Evolutionary conservation across 2,888 invertebrate genomes (phyloP), one percentile per base, ranked within the genome.

Genomic region (Cheilosia vulpina): DNA sequence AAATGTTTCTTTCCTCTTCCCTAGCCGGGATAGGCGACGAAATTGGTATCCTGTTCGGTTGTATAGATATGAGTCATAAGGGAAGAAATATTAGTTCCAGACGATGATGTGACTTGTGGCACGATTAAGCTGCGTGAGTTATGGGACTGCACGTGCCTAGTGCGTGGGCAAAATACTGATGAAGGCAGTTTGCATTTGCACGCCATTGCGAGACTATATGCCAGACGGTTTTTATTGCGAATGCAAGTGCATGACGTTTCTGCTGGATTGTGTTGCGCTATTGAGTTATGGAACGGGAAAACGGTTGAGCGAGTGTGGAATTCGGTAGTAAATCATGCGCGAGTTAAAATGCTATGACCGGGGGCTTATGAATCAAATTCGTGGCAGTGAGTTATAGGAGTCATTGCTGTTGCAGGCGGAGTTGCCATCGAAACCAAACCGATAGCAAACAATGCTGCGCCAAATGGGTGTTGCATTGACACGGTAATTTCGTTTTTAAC

Each of bases 261-360:
- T 63, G 55, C 34, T 62, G 76, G 57, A 63, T 81, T 71, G 69
- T 75, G 60, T 63, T 83, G 66, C 57, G 76, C 72, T 72, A 85
- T 85, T 81, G 81, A 81, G 76, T 72, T 62, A 60, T 68, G 71
- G 76, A 68, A 69, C 11, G 84, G 69, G 50, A n/a, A 7, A 13
- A 47, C 34, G 71, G 50, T 38, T 55, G 65, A 79, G 50, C 55
- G 81, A 72, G 76, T 85, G 81, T 53, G 81, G 81, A 85, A 81
- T 77, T 53, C 77, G 66, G 81, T 77, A 81, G 85, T 85, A 81
- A 85, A 85, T 85, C 85, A 85, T 85, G 85, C 62, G 68, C 62
- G 81, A 81, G 68, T 72, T 85, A 65, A 71, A 68, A 76, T 19
- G 69, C 65, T 63, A 75, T 76, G 43, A 38, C 15, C 15, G 53